phyloP scores from a whole-genome alignment of 2,797 vertebrate species.

The Tenualosa thibaudeaui region DNA sequence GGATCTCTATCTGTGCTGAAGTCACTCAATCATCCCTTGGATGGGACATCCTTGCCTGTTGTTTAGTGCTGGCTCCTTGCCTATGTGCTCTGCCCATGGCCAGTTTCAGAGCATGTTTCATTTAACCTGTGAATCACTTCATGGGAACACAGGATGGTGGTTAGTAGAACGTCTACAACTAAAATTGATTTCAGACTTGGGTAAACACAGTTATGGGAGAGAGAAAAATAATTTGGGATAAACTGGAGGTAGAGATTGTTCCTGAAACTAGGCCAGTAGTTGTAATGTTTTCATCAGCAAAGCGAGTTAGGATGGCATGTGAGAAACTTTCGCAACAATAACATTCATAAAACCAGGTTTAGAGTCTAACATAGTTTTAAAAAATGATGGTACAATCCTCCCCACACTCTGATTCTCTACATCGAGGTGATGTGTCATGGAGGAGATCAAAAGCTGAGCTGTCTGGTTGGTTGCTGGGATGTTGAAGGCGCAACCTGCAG shows the following conservation, averaged over 20 bases:
- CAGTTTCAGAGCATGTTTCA: constrained; percentile 45
- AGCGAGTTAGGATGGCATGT: constrained; percentile 23
- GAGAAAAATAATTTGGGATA: constrained; percentile 7
- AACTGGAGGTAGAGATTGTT: constrained; percentile 20
- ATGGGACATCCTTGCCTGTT: background rate
- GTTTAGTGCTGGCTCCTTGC: background rate
- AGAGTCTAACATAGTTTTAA: background rate
- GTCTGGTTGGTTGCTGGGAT: constrained; percentile 27
- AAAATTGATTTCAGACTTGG: constrained; percentile 57
- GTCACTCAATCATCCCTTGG: constrained; percentile 9
- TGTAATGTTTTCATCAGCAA: constrained; percentile 24
- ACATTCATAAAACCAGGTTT: constrained; percentile 4
- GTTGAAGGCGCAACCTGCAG: constrained; percentile 33
- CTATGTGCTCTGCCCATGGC: background rate
- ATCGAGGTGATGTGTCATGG: constrained; percentile 17
- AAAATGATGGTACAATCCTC: constrained; percentile 16
- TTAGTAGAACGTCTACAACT: constrained; percentile 42
- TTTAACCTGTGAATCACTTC: constrained; percentile 50
- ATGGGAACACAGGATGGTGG: constrained; percentile 45
- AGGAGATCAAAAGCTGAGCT: constrained; percentile 37
- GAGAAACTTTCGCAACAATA: constrained; percentile 27
- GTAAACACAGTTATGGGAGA: constrained; percentile 43
- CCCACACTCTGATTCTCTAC: background rate
- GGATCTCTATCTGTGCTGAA: background rate
- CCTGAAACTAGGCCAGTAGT: background rate